phyloP scores from a whole-genome alignment of 2,797 vertebrate genomes.

The Leptodactylus fallax region DNA sequence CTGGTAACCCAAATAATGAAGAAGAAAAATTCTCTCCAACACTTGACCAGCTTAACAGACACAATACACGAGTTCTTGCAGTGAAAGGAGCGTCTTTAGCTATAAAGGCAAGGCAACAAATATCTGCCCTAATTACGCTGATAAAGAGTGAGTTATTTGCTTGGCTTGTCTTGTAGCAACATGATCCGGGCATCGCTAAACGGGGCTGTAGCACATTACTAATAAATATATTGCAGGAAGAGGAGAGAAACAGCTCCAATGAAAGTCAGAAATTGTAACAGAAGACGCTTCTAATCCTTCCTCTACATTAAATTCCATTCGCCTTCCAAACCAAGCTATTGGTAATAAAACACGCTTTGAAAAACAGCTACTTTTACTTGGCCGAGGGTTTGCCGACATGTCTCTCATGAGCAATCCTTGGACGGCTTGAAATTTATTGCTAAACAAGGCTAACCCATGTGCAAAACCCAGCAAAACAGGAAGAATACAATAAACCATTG shows the following conservation, averaged over 20 bases:
- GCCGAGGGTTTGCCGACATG: constrained; percentile 41
- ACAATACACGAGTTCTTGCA: background rate
- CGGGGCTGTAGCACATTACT: background rate
- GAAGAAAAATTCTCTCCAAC: constrained; percentile 28
- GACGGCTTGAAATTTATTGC: constrained; percentile 20
- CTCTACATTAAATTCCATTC: constrained; percentile 47
- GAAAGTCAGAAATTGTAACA: constrained; percentile 46
- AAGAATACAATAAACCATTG: constrained; percentile 19
- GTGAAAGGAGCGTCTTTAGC: background rate
- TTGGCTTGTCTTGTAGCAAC: constrained; percentile 32
- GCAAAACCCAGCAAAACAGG: constrained; percentile 9
- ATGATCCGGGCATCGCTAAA: constrained; percentile 13
- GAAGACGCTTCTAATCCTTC: constrained; percentile 55
- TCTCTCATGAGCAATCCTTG: constrained; percentile 38
- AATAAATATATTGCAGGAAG: constrained; percentile 41
- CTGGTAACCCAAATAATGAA: background rate
- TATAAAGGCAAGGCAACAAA: background rate
- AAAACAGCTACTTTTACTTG: constrained; percentile 61
- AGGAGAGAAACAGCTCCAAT: constrained; percentile 37
- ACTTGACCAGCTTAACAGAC: background rate
- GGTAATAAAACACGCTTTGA: constrained; percentile 54
- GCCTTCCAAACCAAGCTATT: constrained; percentile 53
- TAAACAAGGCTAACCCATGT: constrained; percentile 37
- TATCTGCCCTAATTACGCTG: background rate
- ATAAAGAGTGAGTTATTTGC: constrained; percentile 36